Base-by-base conservation (phyloP, 2,888 invertebrate species). In the Lampropteryx suffumata region DNA sequence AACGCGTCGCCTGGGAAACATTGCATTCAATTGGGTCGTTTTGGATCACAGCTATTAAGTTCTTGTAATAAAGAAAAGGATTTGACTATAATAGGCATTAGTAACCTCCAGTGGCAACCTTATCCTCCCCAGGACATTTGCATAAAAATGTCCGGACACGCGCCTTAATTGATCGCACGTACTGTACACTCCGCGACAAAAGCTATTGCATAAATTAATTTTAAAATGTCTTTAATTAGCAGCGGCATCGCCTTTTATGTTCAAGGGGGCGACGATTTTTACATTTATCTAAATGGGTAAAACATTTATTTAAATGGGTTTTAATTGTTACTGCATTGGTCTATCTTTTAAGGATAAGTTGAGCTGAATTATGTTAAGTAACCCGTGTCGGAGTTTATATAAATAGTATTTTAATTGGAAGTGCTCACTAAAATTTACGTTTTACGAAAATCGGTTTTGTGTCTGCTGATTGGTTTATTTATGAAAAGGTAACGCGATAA, bases 121-220 rank as follows among this genome's bases (percentile, higher is more conserved):
- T 62, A 46, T 9, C 4, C 12, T 32, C 32, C 43, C 47, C 44
- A 36, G 45, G 30, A 52, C 73, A 86, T 87, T 87, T 75, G 80
- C 86, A 87, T 87, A 85, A 85, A 85, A 86, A 86, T 85, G 79
- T 77, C 62, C 57, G 64, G 74, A 83, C 85, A 83, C 80, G 78
- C 75, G 76, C 81, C 76, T 80, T 86, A 86, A 86, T 84, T 85
- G 85, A 82, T 79, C 66, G 70, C 69, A 70, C 67, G 62, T 61
- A 64, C 57, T 44, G 55, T 51, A 63, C 59, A 56, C 39, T 50
- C 51, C 36, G 51, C 55, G 49, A 56, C 62, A 52, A 50, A 56
- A 56, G 50, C 40, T 27, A 46, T 35, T 21, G 52, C 50, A 52
- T 56, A 52, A 48, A 57, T 56, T 57, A 55, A 57, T 57, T 53